Conservation (phyloP, 2,888 invertebrate species). For the Cheilosia impressa region DNA sequence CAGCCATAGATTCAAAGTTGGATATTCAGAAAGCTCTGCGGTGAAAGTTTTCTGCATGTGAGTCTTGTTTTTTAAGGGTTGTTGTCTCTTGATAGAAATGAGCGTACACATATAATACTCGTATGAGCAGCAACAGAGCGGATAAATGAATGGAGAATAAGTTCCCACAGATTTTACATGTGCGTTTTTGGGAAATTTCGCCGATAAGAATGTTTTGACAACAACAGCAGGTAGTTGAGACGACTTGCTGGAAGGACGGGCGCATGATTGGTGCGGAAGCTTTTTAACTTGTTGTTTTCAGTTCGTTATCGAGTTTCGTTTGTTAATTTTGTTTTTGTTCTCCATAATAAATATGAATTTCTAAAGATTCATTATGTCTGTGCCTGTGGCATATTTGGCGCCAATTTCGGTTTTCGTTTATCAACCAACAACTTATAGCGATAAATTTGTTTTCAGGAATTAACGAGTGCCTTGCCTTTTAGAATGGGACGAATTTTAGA, state of each 20-base stretch:
- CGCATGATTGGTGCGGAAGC: conserved; percentile 53
- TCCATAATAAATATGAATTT: neutral
- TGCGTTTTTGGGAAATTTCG: conserved; percentile 52
- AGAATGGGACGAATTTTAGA: too few relatives aligned
- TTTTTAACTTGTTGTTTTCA: conserved; percentile 69
- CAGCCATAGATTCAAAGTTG: conserved; percentile 37
- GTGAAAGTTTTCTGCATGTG: conserved; percentile 36
- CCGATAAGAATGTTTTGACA: conserved; percentile 62
- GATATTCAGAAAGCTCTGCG: conserved; percentile 55
- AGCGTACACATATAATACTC: neutral
- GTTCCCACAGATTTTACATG: conserved; percentile 44
- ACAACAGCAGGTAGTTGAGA: conserved; percentile 39
- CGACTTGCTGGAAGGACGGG: conserved; percentile 4
- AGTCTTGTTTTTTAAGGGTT: conserved; percentile 24
- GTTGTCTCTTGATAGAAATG: conserved; percentile 7
- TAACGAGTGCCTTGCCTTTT: too few relatives aligned
- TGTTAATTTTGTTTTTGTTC: neutral
- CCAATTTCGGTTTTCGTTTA: neutral
- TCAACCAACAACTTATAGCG: neutral
- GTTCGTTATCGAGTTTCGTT: conserved; percentile 8
- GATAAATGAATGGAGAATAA: conserved; percentile 25
- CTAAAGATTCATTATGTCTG: neutral
- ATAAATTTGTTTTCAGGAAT: too few relatives aligned
- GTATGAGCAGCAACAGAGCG: conserved; percentile 2
- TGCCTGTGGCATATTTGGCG: neutral